A percentile compares a stretch with the other conserved stretches of the same genome.
Evolutionary conservation across 2,888 invertebrate species (phyloP).

Genomic region (Scotopteryx bipunctaria): DNA sequence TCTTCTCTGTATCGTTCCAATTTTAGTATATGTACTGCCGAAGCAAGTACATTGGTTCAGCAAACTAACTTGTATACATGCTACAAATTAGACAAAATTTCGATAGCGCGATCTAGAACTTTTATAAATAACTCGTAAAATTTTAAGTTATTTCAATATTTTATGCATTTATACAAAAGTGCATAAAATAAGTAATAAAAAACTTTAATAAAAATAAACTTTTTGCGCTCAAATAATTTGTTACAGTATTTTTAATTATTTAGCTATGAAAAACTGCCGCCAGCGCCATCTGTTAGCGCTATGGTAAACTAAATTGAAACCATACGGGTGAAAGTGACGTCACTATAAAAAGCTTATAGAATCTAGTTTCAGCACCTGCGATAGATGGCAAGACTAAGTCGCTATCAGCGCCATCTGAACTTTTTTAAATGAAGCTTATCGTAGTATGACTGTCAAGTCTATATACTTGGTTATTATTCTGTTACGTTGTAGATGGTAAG

Average conservation of each 20-base stretch:
- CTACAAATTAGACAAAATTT: slow-evolving; percentile 5
- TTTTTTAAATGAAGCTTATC: not conserved
- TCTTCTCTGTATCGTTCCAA: slow-evolving; percentile 57
- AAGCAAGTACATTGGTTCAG: slow-evolving; percentile 47
- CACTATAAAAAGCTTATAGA: not conserved
- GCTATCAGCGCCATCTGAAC: slow-evolving; percentile 11
- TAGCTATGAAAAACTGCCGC: not conserved
- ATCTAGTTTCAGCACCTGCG: not conserved
- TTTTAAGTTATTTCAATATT: not conserved
- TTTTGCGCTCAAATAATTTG: not conserved
- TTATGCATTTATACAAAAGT: not conserved
- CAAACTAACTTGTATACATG: slow-evolving; percentile 12
- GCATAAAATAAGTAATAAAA: not conserved
- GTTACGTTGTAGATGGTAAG: too few species aligned
- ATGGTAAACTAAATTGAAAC: not conserved
- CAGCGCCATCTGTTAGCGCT: slow-evolving; percentile 11
- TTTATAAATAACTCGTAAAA: not conserved
- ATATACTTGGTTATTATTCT: too few species aligned
- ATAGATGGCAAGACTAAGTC: slow-evolving; percentile 14
- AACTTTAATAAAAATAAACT: not conserved
- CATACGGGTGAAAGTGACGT: not conserved
- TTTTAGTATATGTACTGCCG: slow-evolving; percentile 67
- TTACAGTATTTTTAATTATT: not conserved
- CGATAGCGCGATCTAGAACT: slow-evolving; percentile 34
- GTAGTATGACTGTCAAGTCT: too few species aligned